Evolutionary conservation across 2,113 vertebrate species (phyloP).

Genomic region (Odobenus rosmarus): DNA sequence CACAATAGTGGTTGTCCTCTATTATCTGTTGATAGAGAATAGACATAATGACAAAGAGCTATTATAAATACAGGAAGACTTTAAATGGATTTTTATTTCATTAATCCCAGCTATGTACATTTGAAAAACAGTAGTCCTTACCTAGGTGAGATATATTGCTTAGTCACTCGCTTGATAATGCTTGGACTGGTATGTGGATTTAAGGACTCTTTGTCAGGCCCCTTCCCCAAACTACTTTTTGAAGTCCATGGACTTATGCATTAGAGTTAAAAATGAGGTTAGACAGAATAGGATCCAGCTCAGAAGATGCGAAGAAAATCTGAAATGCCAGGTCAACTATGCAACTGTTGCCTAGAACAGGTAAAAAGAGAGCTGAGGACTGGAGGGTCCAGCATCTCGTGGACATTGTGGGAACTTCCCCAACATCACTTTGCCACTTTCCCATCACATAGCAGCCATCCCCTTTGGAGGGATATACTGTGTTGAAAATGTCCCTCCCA

Average conservation of each 20-base stretch:
- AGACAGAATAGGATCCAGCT: background rate
- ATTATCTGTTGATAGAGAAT: slow-evolving; percentile 32
- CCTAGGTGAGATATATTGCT: background rate
- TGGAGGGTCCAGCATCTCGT: background rate
- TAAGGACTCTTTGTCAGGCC: background rate
- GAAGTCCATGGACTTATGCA: background rate
- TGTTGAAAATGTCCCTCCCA: background rate
- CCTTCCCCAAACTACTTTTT: background rate
- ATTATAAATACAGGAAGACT: background rate
- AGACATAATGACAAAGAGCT: background rate
- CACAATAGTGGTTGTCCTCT: background rate
- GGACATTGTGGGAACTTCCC: background rate
- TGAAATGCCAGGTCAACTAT: background rate
- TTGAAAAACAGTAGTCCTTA: slow-evolving; percentile 9
- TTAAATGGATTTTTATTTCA: slow-evolving; percentile 17
- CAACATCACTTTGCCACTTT: background rate
- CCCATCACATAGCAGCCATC: background rate
- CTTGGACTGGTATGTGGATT: background rate
- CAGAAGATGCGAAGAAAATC: background rate
- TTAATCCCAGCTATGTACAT: background rate
- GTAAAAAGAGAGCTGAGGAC: background rate
- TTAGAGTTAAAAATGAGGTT: slow-evolving; percentile 35
- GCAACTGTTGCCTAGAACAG: background rate
- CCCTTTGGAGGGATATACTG: background rate
- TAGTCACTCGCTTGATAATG: background rate